Percentiles rank a stretch among this genome's conserved stretches.
These are phyloP conservation scores for Drosophila albomicans DNA, from an alignment of 1,140 invertebrate species.

Conservation along the genomic window DNA sequence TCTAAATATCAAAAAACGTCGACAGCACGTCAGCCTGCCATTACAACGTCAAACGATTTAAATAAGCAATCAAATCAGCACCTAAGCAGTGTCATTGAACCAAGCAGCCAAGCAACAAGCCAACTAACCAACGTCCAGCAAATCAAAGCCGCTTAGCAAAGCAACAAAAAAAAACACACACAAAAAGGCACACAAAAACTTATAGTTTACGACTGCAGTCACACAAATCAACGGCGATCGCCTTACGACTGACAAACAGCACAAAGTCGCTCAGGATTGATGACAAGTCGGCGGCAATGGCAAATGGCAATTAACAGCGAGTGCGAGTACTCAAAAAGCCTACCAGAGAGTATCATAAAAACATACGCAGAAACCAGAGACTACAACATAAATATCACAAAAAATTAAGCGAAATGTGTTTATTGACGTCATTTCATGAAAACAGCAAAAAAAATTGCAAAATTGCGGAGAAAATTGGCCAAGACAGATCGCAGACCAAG, in stretches of 20 bases:
- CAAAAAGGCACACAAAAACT: conserved; percentile 59
- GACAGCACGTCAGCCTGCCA: conserved; percentile 30
- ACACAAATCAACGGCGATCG: conserved; percentile 53
- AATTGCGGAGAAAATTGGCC: conserved; percentile 64
- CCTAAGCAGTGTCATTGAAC: conserved; percentile 73
- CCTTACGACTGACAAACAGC: conserved; percentile 51
- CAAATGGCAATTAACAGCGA: conserved; percentile 70
- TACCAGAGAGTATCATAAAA: conserved; percentile 67
- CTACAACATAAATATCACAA: conserved; percentile 47
- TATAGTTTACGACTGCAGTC: conserved; percentile 62
- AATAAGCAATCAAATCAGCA: conserved; percentile 80
- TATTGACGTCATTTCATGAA: conserved; percentile 75
- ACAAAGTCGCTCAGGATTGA: conserved; percentile 63
- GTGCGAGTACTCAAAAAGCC: conserved; percentile 28
- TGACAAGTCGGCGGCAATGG: conserved; percentile 74
- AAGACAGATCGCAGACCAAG: conserved; percentile 17
- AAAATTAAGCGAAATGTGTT: conserved; percentile 74
- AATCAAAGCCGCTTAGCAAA: conserved; percentile 74
- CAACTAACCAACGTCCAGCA: conserved; percentile 35
- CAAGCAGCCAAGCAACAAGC: conserved; percentile 19
- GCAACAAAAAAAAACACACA: too few species aligned
- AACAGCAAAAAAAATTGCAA: conserved; percentile 52
- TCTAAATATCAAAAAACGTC: conserved; percentile 68
- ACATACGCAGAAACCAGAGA: conserved; percentile 35
- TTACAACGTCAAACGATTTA: conserved; percentile 55